phyloP scores from a whole-genome alignment of 2,888 invertebrate species.

The Saturnia pavonia region DNA sequence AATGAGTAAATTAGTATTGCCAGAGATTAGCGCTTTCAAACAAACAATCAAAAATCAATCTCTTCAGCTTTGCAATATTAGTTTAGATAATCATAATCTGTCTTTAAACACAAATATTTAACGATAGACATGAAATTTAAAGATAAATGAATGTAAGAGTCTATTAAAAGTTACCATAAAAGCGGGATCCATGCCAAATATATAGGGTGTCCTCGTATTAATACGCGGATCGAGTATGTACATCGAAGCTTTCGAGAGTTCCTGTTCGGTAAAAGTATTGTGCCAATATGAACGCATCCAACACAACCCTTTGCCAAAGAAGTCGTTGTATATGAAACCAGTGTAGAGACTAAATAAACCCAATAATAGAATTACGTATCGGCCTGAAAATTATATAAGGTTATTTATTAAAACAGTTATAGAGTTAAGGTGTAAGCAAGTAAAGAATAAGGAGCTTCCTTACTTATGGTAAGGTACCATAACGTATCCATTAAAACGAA shows the following conservation, averaged over 20 bases:
- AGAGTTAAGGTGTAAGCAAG: no score
- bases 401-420: no score
- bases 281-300: conserved; percentile 91
- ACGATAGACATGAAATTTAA: background rate
- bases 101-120: background rate
- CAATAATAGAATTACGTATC: conserved; percentile 97
- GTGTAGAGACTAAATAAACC: conserved; percentile 97
- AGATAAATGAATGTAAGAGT: background rate
- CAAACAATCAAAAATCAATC: no score
- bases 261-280: conserved; percentile 37
- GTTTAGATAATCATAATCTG: background rate
- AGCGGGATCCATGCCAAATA: conserved; percentile 89
- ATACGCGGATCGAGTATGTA: conserved; percentile 83
- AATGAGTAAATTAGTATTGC: no score
- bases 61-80: no score
- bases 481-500: no score
- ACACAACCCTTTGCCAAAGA: conserved; percentile 93
- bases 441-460: background rate
- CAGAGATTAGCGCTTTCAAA: no score
- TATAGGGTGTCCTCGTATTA: conserved; percentile 85
- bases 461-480: no score
- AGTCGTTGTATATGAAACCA: conserved; percentile 97
- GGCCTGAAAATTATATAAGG: conserved; percentile 78
- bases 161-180: conserved; percentile 78
- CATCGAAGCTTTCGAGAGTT: conserved; percentile 26